Base-by-base conservation (phyloP, 2,888 invertebrate species). In the Plutella xylostella region DNA sequence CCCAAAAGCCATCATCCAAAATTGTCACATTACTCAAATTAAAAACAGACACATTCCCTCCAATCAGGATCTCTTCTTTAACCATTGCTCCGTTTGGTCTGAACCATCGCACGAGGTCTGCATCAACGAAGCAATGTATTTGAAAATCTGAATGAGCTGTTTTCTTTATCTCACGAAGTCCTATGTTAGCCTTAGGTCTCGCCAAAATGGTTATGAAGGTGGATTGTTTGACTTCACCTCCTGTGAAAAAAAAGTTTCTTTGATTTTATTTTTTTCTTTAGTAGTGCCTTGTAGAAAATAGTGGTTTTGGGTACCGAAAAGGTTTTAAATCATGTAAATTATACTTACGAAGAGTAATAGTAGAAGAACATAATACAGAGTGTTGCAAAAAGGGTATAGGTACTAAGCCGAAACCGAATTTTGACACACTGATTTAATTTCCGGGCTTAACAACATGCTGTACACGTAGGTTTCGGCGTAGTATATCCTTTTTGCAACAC, bases 101-200 rank as follows among this genome's bases (percentile, higher is more conserved):
- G 3, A 57, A 19, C 79, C 80, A 80, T 40, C 57, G 59, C 4
- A 72, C 51, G 1, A 25, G 47, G 6, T 50, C 51, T 5, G 74
- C 66, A 42, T 74, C 65, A 2, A n/a, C n/a, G n/a, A n/a, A n/a
- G n/a, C n/a, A n/a, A n/a, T 74, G 66, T 1, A 71, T 68, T 11
- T 59, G 55, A 47, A 80, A 51, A 46, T 74, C 68, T 4, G 65
- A 6, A 6, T 28, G 28, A 2, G 9, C 11, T 6, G 72, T 49
- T 1, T 57, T 53, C 0, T 40, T 54, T 1, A 77, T 31, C 1
- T 59, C 55, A 48, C 73, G 76, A 0, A 73, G 67, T 0, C 77
- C 78, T 19, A 82, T 76, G 50, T 71, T 68, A 0, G 72, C 73
- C 30, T 58, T 57, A 1, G 82, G 74, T n/a, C 62, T 52, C 0